Percentiles rank a stretch among this genome's conserved stretches.
Conservation (phyloP, 2,888 invertebrate genomes). For the Drosophila prolongata region DNA sequence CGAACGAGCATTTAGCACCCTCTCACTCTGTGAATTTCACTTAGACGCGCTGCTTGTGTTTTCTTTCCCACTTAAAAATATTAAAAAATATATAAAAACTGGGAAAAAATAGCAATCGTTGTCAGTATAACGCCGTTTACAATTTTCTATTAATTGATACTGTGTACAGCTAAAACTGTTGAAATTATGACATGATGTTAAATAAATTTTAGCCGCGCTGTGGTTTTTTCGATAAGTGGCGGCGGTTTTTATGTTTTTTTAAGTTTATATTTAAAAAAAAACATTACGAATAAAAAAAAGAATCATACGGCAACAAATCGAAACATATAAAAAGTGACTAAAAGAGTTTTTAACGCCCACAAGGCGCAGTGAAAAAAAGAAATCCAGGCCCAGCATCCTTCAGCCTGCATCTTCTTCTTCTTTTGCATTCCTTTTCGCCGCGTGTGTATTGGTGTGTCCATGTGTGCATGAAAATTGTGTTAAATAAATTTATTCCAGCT, state of each 20-base stretch:
- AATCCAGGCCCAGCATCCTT: conserved; percentile 63
- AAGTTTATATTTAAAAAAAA: neutral
- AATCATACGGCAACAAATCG: neutral
- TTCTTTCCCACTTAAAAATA: neutral
- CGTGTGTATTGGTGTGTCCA: conserved; percentile 15
- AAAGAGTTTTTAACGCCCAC: neutral
- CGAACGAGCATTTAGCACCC: neutral
- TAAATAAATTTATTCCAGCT: conserved; percentile 15
- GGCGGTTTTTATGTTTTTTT: conserved; percentile 6
- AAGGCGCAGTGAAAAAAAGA: conserved; percentile 37
- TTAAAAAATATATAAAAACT: neutral
- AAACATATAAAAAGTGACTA: neutral
- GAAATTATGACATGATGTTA: neutral
- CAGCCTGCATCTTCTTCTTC: conserved; percentile 45
- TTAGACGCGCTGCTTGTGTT: conserved; percentile 4
- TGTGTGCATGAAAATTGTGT: conserved; percentile 25
- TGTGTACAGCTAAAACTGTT: neutral
- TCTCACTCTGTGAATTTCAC: neutral
- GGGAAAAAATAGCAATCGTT: too few relatives aligned
- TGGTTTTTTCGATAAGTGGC: conserved; percentile 1
- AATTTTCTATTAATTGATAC: neutral
- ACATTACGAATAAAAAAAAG: neutral
- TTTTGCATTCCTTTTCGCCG: conserved; percentile 41
- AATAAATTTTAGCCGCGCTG: neutral
- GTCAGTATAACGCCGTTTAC: too few relatives aligned